Conservation (phyloP, 2,888 invertebrate species). For the Lasioglossum calceatum region DNA sequence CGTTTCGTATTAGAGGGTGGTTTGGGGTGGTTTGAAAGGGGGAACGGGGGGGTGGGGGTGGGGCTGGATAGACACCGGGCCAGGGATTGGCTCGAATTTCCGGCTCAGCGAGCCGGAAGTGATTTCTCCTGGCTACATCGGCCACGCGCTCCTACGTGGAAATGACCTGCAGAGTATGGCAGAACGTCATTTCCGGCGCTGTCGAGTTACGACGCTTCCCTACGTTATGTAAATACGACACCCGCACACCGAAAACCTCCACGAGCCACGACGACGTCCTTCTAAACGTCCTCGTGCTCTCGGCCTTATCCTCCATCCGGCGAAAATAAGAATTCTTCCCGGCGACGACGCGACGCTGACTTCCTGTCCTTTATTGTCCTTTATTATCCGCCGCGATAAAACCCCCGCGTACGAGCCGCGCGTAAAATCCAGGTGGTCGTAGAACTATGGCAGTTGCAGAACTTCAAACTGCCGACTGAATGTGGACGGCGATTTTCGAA, state of each 20-base stretch:
- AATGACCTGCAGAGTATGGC: slow-evolving; percentile 74
- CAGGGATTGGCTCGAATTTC: slow-evolving; percentile 76
- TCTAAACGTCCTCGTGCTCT: background rate
- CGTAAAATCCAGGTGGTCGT: background rate
- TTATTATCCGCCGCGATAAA: slow-evolving; percentile 15
- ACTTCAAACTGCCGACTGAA: too few relatives aligned
- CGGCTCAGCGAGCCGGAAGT: slow-evolving; percentile 76
- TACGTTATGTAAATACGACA: slow-evolving; percentile 67
- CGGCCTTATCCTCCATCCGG: slow-evolving; percentile 7
- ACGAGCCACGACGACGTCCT: background rate
- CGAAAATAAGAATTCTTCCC: slow-evolving; percentile 26
- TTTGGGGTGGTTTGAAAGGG: background rate
- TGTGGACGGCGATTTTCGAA: background rate
- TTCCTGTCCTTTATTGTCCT: slow-evolving; percentile 39
- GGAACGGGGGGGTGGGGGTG: too few relatives aligned
- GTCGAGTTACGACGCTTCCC: slow-evolving; percentile 61
- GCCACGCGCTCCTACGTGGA: slow-evolving; percentile 72
- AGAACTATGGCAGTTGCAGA: background rate
- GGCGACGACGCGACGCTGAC: slow-evolving; percentile 15
- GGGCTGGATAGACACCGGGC: slow-evolving; percentile 48
- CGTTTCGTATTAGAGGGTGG: slow-evolving; percentile 45
- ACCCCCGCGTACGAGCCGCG: slow-evolving; percentile 11
- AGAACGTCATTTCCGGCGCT: slow-evolving; percentile 74
- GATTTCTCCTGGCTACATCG: slow-evolving; percentile 73
- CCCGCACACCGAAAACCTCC: slow-evolving; percentile 15